Percentiles rank a stretch among this genome's conserved stretches.
Conservation (phyloP, 2,888 invertebrate species). For the Drosophila infuscata region DNA sequence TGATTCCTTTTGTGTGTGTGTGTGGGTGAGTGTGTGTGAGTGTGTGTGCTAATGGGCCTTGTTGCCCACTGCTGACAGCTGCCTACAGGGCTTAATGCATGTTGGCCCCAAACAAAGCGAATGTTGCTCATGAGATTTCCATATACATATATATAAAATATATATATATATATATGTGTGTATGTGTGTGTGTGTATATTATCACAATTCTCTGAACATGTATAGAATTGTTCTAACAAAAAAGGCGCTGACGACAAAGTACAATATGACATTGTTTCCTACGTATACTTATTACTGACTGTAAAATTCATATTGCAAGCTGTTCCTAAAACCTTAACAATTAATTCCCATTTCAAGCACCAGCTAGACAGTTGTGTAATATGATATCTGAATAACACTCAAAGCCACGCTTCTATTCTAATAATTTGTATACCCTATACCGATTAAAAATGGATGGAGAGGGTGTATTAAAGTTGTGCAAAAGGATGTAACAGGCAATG, state of each 20-base stretch:
- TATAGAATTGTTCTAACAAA: constrained; percentile 1
- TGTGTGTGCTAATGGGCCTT: constrained; percentile 33
- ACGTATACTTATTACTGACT: constrained; percentile 41
- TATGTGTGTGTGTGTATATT: background rate
- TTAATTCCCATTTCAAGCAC: background rate
- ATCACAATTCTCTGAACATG: constrained; percentile 26
- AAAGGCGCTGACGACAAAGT: constrained; percentile 26
- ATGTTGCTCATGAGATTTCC: constrained; percentile 42
- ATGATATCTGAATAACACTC: background rate
- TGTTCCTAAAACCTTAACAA: constrained; percentile 2
- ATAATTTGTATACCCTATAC: background rate
- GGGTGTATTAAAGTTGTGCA: background rate
- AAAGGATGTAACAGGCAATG: background rate
- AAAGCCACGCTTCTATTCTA: background rate
- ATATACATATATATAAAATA: background rate
- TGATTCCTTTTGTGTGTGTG: background rate
- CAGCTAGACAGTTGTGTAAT: background rate
- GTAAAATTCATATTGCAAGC: constrained; percentile 3
- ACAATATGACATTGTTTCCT: constrained; percentile 26
- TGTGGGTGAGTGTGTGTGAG: background rate
- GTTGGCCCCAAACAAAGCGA: constrained; percentile 60
- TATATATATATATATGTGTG: background rate
- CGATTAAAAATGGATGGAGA: background rate
- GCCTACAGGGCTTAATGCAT: constrained; percentile 52
- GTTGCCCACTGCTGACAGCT: constrained; percentile 57